phyloP scores from a whole-genome alignment of 35 echinoderm and acorn worm genomes.

The Lytechinus pictus region DNA sequence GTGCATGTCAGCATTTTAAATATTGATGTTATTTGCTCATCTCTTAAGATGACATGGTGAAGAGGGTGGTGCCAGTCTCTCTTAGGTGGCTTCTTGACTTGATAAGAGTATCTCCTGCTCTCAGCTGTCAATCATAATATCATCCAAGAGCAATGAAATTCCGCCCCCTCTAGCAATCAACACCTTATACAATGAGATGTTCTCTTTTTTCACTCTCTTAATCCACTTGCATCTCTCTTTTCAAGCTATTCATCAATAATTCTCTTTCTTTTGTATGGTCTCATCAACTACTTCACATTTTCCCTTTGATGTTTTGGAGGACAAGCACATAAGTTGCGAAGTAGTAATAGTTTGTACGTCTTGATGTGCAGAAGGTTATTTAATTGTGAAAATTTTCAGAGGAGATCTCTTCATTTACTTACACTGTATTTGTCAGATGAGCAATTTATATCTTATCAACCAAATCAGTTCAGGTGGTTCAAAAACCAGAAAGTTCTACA shows the following conservation, averaged over 20 bases:
- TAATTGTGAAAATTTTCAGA: not conserved
- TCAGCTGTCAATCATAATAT: conserved; percentile 3
- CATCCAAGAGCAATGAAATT: not conserved
- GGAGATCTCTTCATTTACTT: not conserved
- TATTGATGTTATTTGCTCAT: not conserved
- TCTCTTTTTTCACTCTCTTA: not conserved
- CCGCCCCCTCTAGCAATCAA: conserved; percentile 1
- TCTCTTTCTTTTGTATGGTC: not conserved
- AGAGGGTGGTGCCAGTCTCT: not conserved
- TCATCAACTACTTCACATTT: not conserved
- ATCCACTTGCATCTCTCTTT: not conserved
- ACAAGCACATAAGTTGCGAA: not conserved
- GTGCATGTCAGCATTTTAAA: not conserved
- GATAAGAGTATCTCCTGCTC: not conserved
- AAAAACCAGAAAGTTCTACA: not conserved
- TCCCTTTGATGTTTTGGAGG: not conserved
- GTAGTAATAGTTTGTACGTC: not conserved
- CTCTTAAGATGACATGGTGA: not conserved
- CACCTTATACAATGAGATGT: not conserved
- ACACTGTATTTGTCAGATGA: not conserved
- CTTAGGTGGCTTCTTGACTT: conserved; percentile 1
- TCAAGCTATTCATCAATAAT: not conserved
- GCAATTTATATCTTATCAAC: not conserved
- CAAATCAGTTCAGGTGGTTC: not conserved
- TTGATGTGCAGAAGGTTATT: not conserved